Conservation (phyloP, 2,113 vertebrate species). For the Eidolon helvum region DNA sequence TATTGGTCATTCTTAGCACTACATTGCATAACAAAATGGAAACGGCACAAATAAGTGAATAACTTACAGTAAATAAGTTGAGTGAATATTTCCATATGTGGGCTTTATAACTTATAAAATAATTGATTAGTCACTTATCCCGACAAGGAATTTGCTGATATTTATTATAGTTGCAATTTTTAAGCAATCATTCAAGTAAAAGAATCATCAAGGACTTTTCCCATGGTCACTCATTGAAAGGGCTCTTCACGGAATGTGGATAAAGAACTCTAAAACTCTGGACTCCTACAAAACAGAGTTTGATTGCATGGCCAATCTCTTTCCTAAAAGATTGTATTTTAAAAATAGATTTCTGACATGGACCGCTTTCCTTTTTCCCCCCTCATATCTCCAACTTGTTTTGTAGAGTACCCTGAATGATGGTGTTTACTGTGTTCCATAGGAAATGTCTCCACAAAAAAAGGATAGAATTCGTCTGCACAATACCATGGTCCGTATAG, state of each 20-base stretch:
- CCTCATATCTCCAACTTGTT: constrained; percentile 81
- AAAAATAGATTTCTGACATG: constrained; percentile 13
- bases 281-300: not conserved
- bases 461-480: constrained; percentile 86
- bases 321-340: constrained; percentile 3
- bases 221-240: not conserved
- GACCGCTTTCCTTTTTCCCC: constrained; percentile 23
- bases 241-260: constrained; percentile 80
- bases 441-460: constrained; percentile 85
- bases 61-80: not conserved
- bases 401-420: constrained; percentile 83
- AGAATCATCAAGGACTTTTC: not conserved
- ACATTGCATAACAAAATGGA: not conserved
- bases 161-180: not conserved
- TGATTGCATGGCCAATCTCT: not conserved
- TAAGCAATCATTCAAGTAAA: constrained; percentile 2
- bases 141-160: not conserved
- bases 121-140: not conserved
- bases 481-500: constrained; percentile 84
- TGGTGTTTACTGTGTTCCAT: constrained; percentile 85
- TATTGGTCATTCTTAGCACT: not conserved
- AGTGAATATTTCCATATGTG: not conserved
- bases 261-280: constrained; percentile 45
- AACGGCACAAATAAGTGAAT: not conserved
- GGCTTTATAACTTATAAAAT: not conserved